Evolutionary conservation across 2,888 invertebrate genomes (phyloP).

Genomic region (Hirtodrosophila cameraria): DNA sequence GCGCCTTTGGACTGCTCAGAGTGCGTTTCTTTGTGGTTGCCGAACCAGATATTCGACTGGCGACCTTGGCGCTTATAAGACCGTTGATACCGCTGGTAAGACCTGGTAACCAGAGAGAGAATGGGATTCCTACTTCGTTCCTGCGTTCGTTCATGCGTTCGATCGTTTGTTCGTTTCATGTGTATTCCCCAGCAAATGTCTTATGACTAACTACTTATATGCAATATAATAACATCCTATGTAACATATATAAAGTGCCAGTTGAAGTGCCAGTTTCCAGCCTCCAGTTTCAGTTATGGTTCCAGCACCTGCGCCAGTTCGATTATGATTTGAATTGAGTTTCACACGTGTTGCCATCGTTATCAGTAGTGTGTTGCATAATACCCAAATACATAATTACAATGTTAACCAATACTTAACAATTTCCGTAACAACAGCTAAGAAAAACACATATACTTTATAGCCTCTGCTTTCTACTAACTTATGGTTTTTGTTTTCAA

Average conservation of each 20-base stretch:
- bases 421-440: slow-evolving; percentile 43
- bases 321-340: slow-evolving; percentile 43
- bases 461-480: slow-evolving; percentile 58
- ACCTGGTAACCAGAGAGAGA: slow-evolving; percentile 57
- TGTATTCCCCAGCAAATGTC: slow-evolving; percentile 59
- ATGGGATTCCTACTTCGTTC: slow-evolving; percentile 38
- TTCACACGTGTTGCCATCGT: slow-evolving; percentile 57
- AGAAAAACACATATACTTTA: slow-evolving; percentile 33
- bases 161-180: slow-evolving; percentile 46
- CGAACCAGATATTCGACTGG: slow-evolving; percentile 81
- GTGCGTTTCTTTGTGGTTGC: slow-evolving; percentile 81
- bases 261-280: slow-evolving; percentile 43
- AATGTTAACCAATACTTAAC: slow-evolving; percentile 52
- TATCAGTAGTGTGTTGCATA: slow-evolving; percentile 60
- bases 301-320: slow-evolving; percentile 60
- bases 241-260: slow-evolving; percentile 67
- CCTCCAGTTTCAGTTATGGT: slow-evolving; percentile 48
- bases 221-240: slow-evolving; percentile 43
- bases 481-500: slow-evolving; percentile 46
- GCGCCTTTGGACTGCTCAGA: slow-evolving; percentile 78
- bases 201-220: slow-evolving; percentile 10
- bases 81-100: slow-evolving; percentile 83
- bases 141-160: slow-evolving; percentile 32
- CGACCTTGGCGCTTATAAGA: slow-evolving; percentile 81
- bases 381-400: slow-evolving; percentile 26